Base-by-base conservation (phyloP, 2,888 invertebrate species). In the Leptinotarsa rubiginosa region DNA sequence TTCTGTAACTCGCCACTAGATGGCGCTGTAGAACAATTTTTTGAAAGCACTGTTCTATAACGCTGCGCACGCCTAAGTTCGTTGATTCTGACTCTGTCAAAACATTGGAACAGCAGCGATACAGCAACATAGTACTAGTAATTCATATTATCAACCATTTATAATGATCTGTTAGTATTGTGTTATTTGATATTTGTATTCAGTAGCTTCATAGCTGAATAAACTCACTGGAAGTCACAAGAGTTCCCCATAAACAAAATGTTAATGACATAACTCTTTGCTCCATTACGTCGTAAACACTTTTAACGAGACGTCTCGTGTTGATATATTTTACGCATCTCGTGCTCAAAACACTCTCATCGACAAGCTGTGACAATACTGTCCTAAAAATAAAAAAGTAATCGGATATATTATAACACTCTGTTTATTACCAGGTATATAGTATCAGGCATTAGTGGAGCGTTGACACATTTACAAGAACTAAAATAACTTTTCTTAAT, bases 391-490 rank as follows among this genome's bases (percentile, higher is more conserved):
- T 62, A 62, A 62, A 62, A 62, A 41, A 62, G n/a, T 62, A 15
- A 41, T 41, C 16, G n/a, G 41, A 62, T 62, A 22, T 59, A 31
- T 31, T 31, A 62, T 62, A 41, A 62, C 62, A 25, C 62, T 62
- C 18, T 62, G 41, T 62, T 62, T 62, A 62, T 62, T 15, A 5
- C 18, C 62, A 62, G 62, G 62, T 62, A 41, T 62, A 31, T 25
- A 16, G 62, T 62, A 31, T 31, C 62, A 41, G 25, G 22, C 52
- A 67, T 67, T 50, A 67, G 67, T 68, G n/a, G 31, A n/a, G 47
- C 68, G 68, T 41, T 68, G 54, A 68, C 68, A 68, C 54, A 49
- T 68, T 54, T 68, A 52, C 49, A 54, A 68, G 68, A 68, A 68
- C 68, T 47, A 52, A 68, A 68, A 68, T 68, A 68, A 54, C 52